Evolutionary conservation across 2,888 invertebrate genomes (phyloP), one percentile per base, ranked within the genome.

Genomic region (Adela reaumurella): DNA sequence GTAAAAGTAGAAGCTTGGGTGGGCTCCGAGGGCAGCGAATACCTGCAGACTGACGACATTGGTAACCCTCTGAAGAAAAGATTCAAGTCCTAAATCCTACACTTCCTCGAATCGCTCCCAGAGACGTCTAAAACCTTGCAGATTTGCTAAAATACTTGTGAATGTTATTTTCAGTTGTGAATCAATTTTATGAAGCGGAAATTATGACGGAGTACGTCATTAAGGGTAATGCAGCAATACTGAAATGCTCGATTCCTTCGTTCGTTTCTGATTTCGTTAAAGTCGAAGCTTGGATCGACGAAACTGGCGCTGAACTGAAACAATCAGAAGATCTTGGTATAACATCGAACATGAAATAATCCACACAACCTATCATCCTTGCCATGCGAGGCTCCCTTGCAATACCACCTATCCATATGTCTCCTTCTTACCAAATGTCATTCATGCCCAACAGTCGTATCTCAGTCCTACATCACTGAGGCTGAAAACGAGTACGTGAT

Each of bases 401-500:
- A n/a, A n/a, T n/a, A n/a, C n/a, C n/a, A n/a, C n/a, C n/a, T n/a
- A n/a, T n/a, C n/a, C n/a, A n/a, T n/a, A n/a, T n/a, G n/a, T n/a
- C n/a, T n/a, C n/a, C n/a, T n/a, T n/a, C n/a, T n/a, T n/a, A n/a
- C n/a, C n/a, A n/a, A n/a, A n/a, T n/a, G n/a, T n/a, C n/a, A n/a
- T n/a, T n/a, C n/a, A n/a, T 71, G 73, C 74, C 77, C 71, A 77
- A 66, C 82, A 93, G 93, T 92, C 74, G 92, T 93, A 64, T 86
- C 90, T 63, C 93, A 93, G 83, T 87, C 85, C 80, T 94, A 90
- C 83, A 88, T 90, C 74, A 90, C 92, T 60, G 92, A 93, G 81
- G 90, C 94, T 64, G 93, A 93, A 82, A 93, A 94, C 74, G 94
- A 94, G 71, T 94, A 94, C 82, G 94, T 94, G 57, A 94, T 94